These are phyloP conservation scores for Acrocera orbiculus DNA, from an alignment of 2,888 invertebrate species.

Conservation along the genomic window DNA sequence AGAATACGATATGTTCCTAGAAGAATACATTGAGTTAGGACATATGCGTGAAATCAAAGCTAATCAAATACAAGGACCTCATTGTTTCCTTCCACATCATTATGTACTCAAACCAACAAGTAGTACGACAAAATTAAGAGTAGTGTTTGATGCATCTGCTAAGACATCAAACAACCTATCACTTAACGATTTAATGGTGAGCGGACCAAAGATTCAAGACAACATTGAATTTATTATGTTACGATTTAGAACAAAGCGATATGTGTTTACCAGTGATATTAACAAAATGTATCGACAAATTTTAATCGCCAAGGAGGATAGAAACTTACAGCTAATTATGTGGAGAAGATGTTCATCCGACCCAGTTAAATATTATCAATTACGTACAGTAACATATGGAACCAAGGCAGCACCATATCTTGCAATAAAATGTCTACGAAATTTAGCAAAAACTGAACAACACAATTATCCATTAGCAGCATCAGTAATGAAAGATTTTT, in stretches of 20 bases:
- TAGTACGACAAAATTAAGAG: constrained; percentile 4
- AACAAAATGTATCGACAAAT: constrained; percentile 4
- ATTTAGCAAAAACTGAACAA: neutral
- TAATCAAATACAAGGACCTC: no score
- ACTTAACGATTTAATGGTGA: constrained; percentile 1
- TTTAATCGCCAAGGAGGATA: neutral
- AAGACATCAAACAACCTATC: neutral
- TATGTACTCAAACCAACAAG: constrained; percentile 3
- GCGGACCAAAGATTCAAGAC: constrained; percentile 2
- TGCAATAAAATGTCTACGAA: neutral
- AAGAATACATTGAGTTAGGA: no score
- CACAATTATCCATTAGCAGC: neutral
- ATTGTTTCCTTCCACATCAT: no score
- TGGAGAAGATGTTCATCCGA: neutral
- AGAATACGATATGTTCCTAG: no score
- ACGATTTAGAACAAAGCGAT: neutral
- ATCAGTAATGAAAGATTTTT: neutral
- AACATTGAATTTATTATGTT: neutral
- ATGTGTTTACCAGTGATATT: constrained; percentile 1
- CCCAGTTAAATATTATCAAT: constrained; percentile 25
- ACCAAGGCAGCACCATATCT: neutral
- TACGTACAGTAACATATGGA: neutral
- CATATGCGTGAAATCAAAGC: no score
- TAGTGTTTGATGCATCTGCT: constrained; percentile 4
- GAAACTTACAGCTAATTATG: neutral